Base-by-base conservation (phyloP, 2,113 vertebrate genomes). In the Nothobranchius furzeri region DNA sequence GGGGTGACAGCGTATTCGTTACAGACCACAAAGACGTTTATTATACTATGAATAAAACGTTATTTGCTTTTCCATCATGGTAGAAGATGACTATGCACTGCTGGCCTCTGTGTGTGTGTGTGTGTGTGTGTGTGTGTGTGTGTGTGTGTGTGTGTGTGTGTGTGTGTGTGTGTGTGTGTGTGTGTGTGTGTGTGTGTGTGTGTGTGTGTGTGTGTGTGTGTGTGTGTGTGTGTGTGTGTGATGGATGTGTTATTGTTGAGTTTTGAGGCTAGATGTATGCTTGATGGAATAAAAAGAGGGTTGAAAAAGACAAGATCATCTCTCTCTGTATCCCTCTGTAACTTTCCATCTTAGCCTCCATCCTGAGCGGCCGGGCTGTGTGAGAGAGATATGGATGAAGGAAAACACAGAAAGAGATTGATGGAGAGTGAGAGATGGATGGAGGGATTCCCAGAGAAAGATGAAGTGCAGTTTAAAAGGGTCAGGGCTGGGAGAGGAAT, bases 191-290 rank as follows among this genome's bases (percentile, higher is more conserved):
- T 70, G 62, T 73, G 46, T 64, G 30, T n/a, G 30, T 70, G 46
- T 66, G 20, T 17, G 70, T 70, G 62, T 73, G 46, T 64, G 3
- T 4, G 25, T 4, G 25, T n/a, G 30, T 70, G 46, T 63, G 20
- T 17, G 70, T 67, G 59, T 73, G 46, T 60, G 50, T 56, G 53
- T 67, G 79, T 70, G 57, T 62, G 17, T 64, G 75, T 91, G 89
- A 91, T 91, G 81, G 87, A 91, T 91, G 84, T 90, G 88, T 90
- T 90, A 85, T 91, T 86, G 85, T 86, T 75, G 81, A 72, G 84
- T 85, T 87, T 84, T 90, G 87, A 85, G 84, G 82, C 85, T 62
- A 83, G 87, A 90, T 90, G 84, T 85, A 82, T 83, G 76, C 76
- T 85, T 91, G 89, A 91, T 91, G 87, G 85, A 91, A 88, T 82